Conservation (phyloP, 2,888 invertebrate species). For the Parnassius orleans region DNA sequence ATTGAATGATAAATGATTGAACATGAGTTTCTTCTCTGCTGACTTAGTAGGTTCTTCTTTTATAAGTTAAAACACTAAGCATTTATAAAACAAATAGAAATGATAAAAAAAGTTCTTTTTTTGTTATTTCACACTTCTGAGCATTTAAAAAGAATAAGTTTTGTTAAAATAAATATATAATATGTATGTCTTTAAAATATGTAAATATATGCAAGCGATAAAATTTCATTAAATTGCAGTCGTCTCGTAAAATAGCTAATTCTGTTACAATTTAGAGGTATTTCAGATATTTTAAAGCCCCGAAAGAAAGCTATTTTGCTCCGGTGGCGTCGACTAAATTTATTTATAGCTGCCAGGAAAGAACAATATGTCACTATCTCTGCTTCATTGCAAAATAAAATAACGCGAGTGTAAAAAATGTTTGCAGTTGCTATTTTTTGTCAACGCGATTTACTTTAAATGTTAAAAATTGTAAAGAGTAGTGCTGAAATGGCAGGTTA, state of each 20-base stretch:
- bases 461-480: conserved; percentile 5
- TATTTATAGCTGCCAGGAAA: conserved; percentile 26
- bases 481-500: too few species aligned
- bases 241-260: conserved; percentile 1
- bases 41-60: too few species aligned
- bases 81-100: too few species aligned
- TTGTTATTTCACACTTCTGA: too few species aligned
- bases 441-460: conserved; percentile 19
- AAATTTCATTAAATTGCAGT: background rate
- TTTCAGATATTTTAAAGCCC: conserved; percentile 23
- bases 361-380: conserved; percentile 27
- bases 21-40: too few species aligned
- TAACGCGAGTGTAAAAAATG: conserved; percentile 19
- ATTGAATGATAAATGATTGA: too few species aligned
- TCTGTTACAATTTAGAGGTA: conserved; percentile 12
- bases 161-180: too few species aligned
- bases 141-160: too few species aligned
- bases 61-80: too few species aligned
- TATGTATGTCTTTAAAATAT: too few species aligned
- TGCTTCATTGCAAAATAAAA: conserved; percentile 26
- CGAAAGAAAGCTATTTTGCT: conserved; percentile 26
- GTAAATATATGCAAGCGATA: too few species aligned
- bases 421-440: conserved; percentile 25
- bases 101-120: too few species aligned
- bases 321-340: conserved; percentile 26